Evolutionary conservation across 2,113 vertebrate species (phyloP), one percentile per base, ranked within the genome.

Genomic region (Cervus canadensis): DNA sequence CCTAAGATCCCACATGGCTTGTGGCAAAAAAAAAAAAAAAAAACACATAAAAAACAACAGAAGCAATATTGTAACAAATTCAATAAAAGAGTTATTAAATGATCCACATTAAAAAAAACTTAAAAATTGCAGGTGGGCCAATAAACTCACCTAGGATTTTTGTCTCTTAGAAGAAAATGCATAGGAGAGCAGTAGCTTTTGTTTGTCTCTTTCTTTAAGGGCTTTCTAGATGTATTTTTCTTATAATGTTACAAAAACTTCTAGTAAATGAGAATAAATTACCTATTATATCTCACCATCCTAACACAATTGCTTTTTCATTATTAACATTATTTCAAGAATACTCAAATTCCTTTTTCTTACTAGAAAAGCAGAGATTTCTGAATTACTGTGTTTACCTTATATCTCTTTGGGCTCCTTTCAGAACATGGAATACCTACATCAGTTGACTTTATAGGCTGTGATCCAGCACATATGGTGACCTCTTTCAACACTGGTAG

Each of bases 381-480:
- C 7, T n/a, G 13, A 86, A 83, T 93, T 79, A 50, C 19, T 95
- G 9, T 94, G 8, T 90, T 92, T 83, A 85, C 3, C 84, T 2
- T 15, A 0, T 97, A 12, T 94, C 67, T 97, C 26, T 97, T 82
- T 96, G 95, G 60, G 8, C 26, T 89, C 6, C 25, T 98, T 87
- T 57, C 97, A 99, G 99, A 99, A 67, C 99, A 99, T 96, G 99
- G 99, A 83, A 98, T 99, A 98, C 99, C 99, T 93, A 99, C 99
- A 25, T 99, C 99, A 0, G 99, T 99, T 93, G 99, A 99, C 98
- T 99, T 99, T 79, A 99, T 99, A 98, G 99, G 99, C 52, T 99
- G 99, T 98, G 99, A 99, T 98, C 99, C 99, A 96, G 99, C 99
- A 98, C 99, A 99, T 98, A 99, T 99, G 99, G 99, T 99, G 97